Evolutionary conservation across 2,113 vertebrate genomes (phyloP).

Genomic region (Phodopus roborovskii): DNA sequence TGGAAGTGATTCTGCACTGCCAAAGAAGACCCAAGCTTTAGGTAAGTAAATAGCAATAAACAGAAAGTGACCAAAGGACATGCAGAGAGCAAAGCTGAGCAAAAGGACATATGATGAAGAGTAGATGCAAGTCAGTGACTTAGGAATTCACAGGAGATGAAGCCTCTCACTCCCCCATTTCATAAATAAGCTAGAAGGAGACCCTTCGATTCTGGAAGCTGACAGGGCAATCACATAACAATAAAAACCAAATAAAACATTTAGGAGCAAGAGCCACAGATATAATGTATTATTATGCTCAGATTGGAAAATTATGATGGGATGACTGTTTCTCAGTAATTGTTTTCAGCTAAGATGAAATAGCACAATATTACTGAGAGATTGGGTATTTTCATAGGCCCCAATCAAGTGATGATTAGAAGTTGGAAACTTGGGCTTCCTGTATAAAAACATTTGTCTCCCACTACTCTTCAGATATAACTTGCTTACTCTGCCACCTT

Average conservation of each 20-base stretch:
- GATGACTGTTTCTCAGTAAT: constrained; percentile 46
- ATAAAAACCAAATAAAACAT: constrained; percentile 51
- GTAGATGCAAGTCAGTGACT: constrained; percentile 54
- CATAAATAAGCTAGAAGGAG: constrained; percentile 69
- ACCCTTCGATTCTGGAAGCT: constrained; percentile 31
- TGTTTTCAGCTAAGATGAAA: constrained; percentile 73
- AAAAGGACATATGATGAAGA: not conserved
- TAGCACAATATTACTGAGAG: constrained; percentile 58
- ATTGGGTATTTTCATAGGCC: constrained; percentile 74
- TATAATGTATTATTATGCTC: constrained; percentile 72
- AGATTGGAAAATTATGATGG: constrained; percentile 47
- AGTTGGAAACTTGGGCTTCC: constrained; percentile 59
- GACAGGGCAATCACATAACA: constrained; percentile 64
- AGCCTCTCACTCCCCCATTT: constrained; percentile 60
- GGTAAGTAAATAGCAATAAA: not conserved
- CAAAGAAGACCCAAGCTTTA: not conserved
- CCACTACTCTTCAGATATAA: constrained; percentile 72
- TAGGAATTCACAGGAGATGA: constrained; percentile 53
- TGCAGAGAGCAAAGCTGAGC: not conserved
- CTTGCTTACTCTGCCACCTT: constrained; percentile 44
- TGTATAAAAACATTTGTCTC: constrained; percentile 60
- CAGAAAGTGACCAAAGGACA: not conserved
- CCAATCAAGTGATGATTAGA: constrained; percentile 75
- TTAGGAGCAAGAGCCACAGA: constrained; percentile 66
- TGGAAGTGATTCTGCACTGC: not conserved